Evolutionary conservation across 2,888 invertebrate species (phyloP).

Genomic region (Magallana nippona): DNA sequence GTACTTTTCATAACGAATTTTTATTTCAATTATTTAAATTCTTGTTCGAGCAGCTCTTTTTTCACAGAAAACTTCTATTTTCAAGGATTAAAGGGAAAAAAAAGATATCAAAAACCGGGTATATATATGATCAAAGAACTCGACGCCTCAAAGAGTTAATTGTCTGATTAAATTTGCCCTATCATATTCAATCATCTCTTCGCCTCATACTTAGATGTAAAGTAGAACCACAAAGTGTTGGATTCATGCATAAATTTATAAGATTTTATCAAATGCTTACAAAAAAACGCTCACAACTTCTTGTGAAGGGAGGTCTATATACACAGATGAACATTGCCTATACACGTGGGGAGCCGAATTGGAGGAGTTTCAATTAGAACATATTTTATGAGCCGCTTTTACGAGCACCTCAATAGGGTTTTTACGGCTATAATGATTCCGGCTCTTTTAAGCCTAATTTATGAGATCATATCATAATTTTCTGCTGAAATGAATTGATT

Average conservation of each 20-base stretch:
- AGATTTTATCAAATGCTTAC: conserved; percentile 12
- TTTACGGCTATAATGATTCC: conserved; percentile 25
- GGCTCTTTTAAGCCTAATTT: conserved; percentile 24
- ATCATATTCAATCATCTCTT: not conserved
- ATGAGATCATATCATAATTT: conserved; percentile 31
- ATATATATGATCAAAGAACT: conserved; percentile 16
- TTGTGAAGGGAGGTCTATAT: conserved; percentile 3
- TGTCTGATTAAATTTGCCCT: conserved; percentile 9
- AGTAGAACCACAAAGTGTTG: not conserved
- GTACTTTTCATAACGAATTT: not conserved
- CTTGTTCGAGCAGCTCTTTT: too few relatives aligned
- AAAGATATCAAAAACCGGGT: not conserved
- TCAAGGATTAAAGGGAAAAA: not conserved
- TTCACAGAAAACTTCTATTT: too few relatives aligned
- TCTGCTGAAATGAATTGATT: conserved; percentile 32
- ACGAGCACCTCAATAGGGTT: conserved; percentile 12
- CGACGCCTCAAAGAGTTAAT: conserved; percentile 8
- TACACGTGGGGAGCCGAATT: conserved; percentile 25
- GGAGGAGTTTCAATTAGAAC: conserved; percentile 28
- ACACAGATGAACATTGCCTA: conserved; percentile 7
- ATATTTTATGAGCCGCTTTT: conserved; percentile 28
- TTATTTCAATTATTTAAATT: too few relatives aligned
- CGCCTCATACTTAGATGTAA: not conserved
- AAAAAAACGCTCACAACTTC: conserved; percentile 6
- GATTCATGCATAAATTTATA: conserved; percentile 22